A percentile compares a stretch with the other conserved stretches of the same genome.
Evolutionary conservation across 2,113 vertebrate species (phyloP).

Genomic region (Sander lucioperca): DNA sequence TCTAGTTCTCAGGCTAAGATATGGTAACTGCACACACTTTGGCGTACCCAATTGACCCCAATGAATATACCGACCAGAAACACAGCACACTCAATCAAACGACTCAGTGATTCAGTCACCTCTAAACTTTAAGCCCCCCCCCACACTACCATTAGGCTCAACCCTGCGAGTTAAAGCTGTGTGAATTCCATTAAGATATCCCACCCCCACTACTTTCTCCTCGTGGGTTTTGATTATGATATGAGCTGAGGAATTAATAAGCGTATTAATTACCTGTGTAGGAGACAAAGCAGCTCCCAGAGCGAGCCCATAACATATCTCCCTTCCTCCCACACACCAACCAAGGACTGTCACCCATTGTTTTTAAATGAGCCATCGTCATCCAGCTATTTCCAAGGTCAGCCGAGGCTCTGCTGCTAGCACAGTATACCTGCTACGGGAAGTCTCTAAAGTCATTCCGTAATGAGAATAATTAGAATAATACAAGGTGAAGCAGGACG

Average conservation of each 20-base stretch:
- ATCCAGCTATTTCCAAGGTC: slow-evolving; percentile 62
- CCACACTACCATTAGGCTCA: background rate
- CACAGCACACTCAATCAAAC: slow-evolving; percentile 14
- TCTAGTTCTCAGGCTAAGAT: background rate
- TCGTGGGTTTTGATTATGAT: slow-evolving; percentile 60
- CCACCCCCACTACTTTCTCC: slow-evolving; percentile 51
- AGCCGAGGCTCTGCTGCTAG: slow-evolving; percentile 28
- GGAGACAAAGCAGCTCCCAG: slow-evolving; percentile 71
- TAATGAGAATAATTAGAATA: slow-evolving; percentile 75
- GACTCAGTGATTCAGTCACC: slow-evolving; percentile 48
- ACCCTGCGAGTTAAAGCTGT: slow-evolving; percentile 37
- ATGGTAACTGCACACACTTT: slow-evolving; percentile 10
- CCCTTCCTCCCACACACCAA: slow-evolving; percentile 34
- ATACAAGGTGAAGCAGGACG: slow-evolving; percentile 64
- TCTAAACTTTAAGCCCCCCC: slow-evolving; percentile 37
- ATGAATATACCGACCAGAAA: background rate
- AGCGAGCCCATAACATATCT: slow-evolving; percentile 3
- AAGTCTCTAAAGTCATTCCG: slow-evolving; percentile 55
- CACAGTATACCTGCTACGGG: slow-evolving; percentile 15
- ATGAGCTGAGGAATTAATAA: slow-evolving; percentile 77
- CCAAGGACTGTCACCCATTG: slow-evolving; percentile 3
- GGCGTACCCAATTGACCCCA: background rate
- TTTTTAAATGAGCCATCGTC: slow-evolving; percentile 68
- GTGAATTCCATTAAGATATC: slow-evolving; percentile 61
- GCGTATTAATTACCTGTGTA: slow-evolving; percentile 79